A percentile compares a stretch with the other conserved stretches of the same genome.
These are phyloP conservation scores for Chrysolina haemoptera DNA, from an alignment of 2,888 invertebrate species.

Conservation along the genomic window DNA sequence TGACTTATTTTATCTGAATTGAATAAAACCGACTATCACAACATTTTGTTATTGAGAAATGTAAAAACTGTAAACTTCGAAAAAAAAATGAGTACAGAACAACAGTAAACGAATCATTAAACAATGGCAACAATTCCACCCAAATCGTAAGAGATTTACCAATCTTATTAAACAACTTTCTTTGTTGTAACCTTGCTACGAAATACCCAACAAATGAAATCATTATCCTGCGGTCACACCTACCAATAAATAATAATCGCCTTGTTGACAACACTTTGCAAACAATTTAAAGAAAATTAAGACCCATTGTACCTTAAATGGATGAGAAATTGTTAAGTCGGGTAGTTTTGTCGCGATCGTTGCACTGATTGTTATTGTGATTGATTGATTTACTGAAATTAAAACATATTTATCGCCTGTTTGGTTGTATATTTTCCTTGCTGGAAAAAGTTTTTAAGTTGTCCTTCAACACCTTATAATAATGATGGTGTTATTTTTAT, in stretches of 20 bases:
- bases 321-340: slow-evolving; percentile 3
- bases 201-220: not conserved
- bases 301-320: slow-evolving; percentile 23
- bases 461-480: too few relatives aligned
- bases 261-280: slow-evolving; percentile 21
- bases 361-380: not conserved
- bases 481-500: too few relatives aligned
- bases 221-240: slow-evolving; percentile 6
- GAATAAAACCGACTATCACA: too few relatives aligned
- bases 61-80: too few relatives aligned
- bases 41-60: too few relatives aligned
- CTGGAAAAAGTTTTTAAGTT: too few relatives aligned
- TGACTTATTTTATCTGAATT: too few relatives aligned
- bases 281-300: slow-evolving; percentile 24
- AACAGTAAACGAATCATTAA: not conserved
- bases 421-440: too few relatives aligned
- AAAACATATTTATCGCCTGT: too few relatives aligned
- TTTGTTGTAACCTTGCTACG: not conserved
- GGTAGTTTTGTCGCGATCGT: not conserved
- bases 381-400: not conserved
- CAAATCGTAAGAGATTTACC: not conserved
- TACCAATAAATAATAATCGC: slow-evolving; percentile 15
- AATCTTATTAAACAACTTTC: not conserved
- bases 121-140: not conserved
- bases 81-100: too few relatives aligned